These are phyloP conservation scores for Tachina grossa DNA, from an alignment of 2,888 invertebrate species.

Conservation along the genomic window DNA sequence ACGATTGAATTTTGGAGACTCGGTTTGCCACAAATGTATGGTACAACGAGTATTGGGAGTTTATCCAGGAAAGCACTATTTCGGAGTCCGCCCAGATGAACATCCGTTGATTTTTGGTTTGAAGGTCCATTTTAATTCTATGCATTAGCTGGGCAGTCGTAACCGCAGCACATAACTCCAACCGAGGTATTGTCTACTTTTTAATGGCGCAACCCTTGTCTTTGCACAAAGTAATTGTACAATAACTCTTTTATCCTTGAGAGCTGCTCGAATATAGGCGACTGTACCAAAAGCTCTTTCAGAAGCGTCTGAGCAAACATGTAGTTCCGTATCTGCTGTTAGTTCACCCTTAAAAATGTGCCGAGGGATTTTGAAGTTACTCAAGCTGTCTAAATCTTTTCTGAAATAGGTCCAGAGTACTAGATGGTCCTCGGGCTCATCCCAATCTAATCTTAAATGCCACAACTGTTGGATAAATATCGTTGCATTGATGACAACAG, in stretches of 20 bases:
- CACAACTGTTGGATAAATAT: no score
- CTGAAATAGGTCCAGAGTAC: background rate
- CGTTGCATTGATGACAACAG: no score
- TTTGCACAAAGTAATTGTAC: constrained; percentile 18
- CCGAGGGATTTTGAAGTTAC: no score
- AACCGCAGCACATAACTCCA: background rate
- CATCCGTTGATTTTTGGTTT: background rate
- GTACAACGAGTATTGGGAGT: background rate
- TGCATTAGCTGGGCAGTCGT: background rate
- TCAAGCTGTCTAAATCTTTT: no score
- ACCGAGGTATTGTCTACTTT: background rate
- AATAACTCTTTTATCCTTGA: background rate
- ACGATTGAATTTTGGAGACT: constrained; percentile 11
- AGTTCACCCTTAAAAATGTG: no score
- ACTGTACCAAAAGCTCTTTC: background rate
- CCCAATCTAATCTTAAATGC: background rate
- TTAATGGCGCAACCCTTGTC: background rate
- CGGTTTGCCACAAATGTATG: background rate
- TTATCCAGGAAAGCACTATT: constrained; percentile 2
- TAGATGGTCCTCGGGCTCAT: background rate
- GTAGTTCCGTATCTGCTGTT: no score
- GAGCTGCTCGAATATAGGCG: no score
- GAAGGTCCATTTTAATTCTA: constrained; percentile 4
- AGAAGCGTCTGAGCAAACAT: background rate
- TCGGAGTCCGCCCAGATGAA: background rate